Base-by-base conservation (phyloP, 2,797 vertebrate species). In the Ispidina picta region DNA sequence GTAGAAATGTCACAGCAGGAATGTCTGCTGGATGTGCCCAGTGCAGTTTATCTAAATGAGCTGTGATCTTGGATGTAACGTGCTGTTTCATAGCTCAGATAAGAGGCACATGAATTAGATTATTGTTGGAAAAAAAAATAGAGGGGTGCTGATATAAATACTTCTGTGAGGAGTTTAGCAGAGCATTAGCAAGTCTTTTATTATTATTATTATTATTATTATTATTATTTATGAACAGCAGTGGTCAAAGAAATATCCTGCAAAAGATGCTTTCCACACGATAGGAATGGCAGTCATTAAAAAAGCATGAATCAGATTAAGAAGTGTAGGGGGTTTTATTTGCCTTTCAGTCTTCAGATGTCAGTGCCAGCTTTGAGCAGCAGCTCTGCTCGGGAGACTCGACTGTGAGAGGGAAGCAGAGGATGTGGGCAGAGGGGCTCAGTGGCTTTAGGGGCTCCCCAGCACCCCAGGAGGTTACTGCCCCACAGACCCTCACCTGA, bases 41-140 rank as follows among this genome's bases (percentile, higher is more conserved):
- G 10, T 87, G 75, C 69, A 58, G 15, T 70, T 93, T 92, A 84
- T 91, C 94, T 88, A 88, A 94, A 91, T 74, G 86, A 94, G 90
- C 90, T 93, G 75, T 65, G 92, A 90, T 90, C 90, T 90, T 80
- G 92, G 90, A 91, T 94, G 94, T 94, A 93, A 85, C 9, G 5
- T 91, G 83, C 91, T 90, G 74, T 72, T 96, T 92, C 86, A 41
- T 76, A 87, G 86, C 89, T 90, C 60, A 93, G 91, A 93, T 92
- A 92, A 91, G 92, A 94, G 65, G 72, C 78, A 79, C 62, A 72
- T 86, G 81, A 90, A 94, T 92, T 92, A 74, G 89, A 89, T 96
- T 92, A 90, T 77, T 90, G 83, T 70, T 91, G 71, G 62, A 5
- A 55, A 76, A 92, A 88, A 39, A 66, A 58, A 17, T 8, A 73